Conservation (phyloP, 1,140 invertebrate species). For the Drosophila navojoa region DNA sequence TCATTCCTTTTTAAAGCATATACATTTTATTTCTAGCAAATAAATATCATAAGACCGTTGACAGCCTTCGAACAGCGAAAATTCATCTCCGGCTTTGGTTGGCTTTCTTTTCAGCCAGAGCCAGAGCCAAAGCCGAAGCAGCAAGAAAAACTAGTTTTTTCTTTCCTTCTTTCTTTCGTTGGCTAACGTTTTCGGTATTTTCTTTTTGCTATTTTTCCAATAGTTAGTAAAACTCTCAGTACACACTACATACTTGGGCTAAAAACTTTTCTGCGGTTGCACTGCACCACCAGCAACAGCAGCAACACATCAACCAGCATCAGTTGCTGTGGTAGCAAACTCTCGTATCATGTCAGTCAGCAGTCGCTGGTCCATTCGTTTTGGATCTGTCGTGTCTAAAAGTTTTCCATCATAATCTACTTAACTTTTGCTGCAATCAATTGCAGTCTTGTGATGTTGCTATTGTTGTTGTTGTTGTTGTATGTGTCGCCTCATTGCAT, state of each 20-base stretch:
- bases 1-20: slow-evolving; percentile 40
- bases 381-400: slow-evolving; percentile 50
- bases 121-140: slow-evolving; percentile 4
- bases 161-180: slow-evolving; percentile 9
- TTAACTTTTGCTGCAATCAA: slow-evolving; percentile 82
- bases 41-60: slow-evolving; percentile 64
- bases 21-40: slow-evolving; percentile 63
- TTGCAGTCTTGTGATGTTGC: slow-evolving; percentile 55
- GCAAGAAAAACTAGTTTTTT: slow-evolving; percentile 69
- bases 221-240: slow-evolving; percentile 39
- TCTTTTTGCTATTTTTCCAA: slow-evolving; percentile 14
- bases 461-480: slow-evolving; percentile 9
- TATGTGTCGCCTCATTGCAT: slow-evolving; percentile 72
- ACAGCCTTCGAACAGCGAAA: slow-evolving; percentile 40
- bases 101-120: slow-evolving; percentile 45
- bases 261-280: slow-evolving; percentile 52
- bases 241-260: slow-evolving; percentile 40
- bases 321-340: slow-evolving; percentile 34
- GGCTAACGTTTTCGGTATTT: too few species aligned
- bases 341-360: slow-evolving; percentile 64
- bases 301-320: slow-evolving; percentile 17
- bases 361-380: slow-evolving; percentile 29
- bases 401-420: slow-evolving; percentile 82
- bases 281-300: slow-evolving; percentile 7
- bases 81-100: slow-evolving; percentile 39